phyloP scores from a whole-genome alignment of 2,113 vertebrate genomes.

The Microtus richardsoni region DNA sequence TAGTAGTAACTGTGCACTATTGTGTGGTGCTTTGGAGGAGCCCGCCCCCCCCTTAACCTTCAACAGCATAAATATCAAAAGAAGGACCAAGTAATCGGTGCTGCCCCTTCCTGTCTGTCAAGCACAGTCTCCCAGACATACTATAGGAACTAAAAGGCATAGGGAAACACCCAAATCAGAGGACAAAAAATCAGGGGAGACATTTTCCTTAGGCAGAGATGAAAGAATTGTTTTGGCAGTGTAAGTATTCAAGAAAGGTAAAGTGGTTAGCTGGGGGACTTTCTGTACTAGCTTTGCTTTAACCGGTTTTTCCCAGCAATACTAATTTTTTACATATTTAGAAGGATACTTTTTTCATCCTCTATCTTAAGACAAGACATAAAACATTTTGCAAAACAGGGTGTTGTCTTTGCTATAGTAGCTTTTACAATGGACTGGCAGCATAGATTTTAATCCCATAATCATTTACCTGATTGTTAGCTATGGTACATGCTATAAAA shows the following conservation, averaged over 20 bases:
- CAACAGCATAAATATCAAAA: background rate
- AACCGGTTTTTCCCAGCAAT: background rate
- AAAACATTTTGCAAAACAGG: background rate
- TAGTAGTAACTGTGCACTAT: background rate
- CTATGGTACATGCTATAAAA: background rate
- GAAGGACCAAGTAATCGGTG: no score
- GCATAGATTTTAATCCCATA: background rate
- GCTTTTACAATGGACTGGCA: background rate
- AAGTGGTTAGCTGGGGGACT: background rate
- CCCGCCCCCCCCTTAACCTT: background rate
- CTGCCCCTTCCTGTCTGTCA: fast-evolving
- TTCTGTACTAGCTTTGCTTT: background rate
- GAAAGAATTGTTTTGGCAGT: fast-evolving
- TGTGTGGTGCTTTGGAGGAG: background rate
- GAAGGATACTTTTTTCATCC: background rate
- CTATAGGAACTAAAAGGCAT: fast-evolving
- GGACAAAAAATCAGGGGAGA: background rate
- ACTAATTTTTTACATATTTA: background rate
- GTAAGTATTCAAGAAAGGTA: background rate
- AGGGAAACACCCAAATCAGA: background rate
- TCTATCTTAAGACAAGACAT: background rate
- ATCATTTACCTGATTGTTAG: background rate
- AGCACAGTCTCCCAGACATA: background rate
- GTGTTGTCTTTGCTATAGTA: background rate
- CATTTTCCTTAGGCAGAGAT: background rate